Evolutionary conservation across 2,888 invertebrate genomes (phyloP).

Genomic region (Machimus rusticus): DNA sequence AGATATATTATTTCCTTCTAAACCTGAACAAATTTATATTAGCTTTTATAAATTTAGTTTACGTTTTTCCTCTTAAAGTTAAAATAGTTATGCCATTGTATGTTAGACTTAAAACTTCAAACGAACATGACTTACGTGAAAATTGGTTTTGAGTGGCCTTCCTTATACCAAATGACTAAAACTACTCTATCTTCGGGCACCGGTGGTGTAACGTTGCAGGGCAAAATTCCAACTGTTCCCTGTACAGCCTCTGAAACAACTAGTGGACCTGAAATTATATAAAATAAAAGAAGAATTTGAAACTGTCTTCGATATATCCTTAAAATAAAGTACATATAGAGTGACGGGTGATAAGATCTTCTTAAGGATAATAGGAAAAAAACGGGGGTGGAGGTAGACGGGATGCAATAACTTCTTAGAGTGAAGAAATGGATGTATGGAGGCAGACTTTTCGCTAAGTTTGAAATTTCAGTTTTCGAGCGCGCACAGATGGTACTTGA

Average conservation of each 20-base stretch:
- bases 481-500: conserved; percentile 9
- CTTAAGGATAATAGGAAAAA: background rate
- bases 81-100: background rate
- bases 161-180: conserved; percentile 63
- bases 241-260: conserved; percentile 61
- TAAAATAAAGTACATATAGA: background rate
- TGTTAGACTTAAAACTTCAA: background rate
- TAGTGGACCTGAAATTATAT: conserved; percentile 58
- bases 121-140: conserved; percentile 58
- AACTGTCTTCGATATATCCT: background rate
- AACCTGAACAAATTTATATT: no score
- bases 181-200: conserved; percentile 61
- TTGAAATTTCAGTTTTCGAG: background rate
- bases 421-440: background rate
- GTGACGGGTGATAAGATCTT: background rate
- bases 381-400: background rate
- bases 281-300: background rate
- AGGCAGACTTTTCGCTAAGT: background rate
- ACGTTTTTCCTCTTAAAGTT: no score
- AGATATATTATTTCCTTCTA: no score
- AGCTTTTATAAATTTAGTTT: no score
- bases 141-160: conserved; percentile 61
- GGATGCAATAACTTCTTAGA: background rate
- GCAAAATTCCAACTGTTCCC: conserved; percentile 60
- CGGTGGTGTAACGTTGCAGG: conserved; percentile 63